These are phyloP conservation scores for Balaenoptera acutorostrata DNA, from an alignment of 2,113 vertebrate genomes.

Conservation along the genomic window DNA sequence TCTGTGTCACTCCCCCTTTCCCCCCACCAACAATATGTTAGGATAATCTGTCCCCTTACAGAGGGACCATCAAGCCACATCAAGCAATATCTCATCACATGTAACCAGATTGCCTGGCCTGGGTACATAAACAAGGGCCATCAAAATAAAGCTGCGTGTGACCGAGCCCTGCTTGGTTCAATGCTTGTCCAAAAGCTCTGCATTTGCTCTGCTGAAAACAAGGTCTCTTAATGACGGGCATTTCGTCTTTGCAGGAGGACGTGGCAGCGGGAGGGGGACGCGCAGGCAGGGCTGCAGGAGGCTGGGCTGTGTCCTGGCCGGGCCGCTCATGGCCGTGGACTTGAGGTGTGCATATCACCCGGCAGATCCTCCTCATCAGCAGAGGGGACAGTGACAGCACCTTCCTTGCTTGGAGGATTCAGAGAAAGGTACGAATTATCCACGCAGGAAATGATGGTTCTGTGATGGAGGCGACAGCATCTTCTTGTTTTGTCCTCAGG, in stretches of 20 bases:
- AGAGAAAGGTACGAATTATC: not conserved
- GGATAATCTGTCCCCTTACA: not conserved
- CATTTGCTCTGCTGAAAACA: not conserved
- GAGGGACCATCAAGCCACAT: not conserved
- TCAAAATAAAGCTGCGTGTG: not conserved
- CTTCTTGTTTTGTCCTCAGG: fast-evolving
- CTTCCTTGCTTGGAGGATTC: not conserved
- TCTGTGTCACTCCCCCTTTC: not conserved
- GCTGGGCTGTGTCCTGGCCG: not conserved
- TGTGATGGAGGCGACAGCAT: no score
- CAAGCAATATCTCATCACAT: not conserved
- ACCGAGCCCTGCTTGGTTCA: not conserved
- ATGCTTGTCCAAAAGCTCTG: fast-evolving
- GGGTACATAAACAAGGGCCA: not conserved
- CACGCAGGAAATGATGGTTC: not conserved
- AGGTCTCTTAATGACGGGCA: fast-evolving
- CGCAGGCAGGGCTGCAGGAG: fast-evolving
- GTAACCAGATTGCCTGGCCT: not conserved
- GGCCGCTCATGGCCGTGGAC: fast-evolving
- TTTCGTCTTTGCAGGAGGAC: not conserved
- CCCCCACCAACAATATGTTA: not conserved
- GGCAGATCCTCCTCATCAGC: not conserved
- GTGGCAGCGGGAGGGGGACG: fast-evolving
- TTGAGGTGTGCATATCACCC: no score
- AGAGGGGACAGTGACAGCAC: not conserved